A percentile compares a stretch with the other conserved stretches of the same genome.
These are phyloP conservation scores for Zeus faber DNA, from an alignment of 2,113 vertebrate genomes.

Conservation along the genomic window DNA sequence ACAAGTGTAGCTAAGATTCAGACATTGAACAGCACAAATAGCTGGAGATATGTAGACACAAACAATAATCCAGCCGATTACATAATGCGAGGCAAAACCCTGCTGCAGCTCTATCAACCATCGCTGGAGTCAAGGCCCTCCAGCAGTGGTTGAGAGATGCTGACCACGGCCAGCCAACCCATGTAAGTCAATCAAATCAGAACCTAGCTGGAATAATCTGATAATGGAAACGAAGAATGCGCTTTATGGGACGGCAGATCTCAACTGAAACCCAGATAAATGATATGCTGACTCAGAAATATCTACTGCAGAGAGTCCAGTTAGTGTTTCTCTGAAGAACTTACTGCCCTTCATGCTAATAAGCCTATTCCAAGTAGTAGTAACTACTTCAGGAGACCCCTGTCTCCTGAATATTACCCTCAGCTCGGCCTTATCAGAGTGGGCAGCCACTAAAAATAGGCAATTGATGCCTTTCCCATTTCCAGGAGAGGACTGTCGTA, in stretches of 20 bases:
- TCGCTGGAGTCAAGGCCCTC: neutral
- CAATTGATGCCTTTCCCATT: too few relatives aligned
- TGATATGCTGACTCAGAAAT: too few relatives aligned
- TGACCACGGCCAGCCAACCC: too few relatives aligned
- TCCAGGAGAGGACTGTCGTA: too few relatives aligned
- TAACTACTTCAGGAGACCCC: neutral
- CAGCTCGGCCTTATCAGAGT: constrained; percentile 3
- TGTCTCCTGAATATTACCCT: constrained; percentile 2
- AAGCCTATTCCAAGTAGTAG: neutral
- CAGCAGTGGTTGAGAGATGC: too few relatives aligned
- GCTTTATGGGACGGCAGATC: neutral
- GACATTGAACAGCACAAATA: constrained; percentile 18
- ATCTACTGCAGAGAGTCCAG: too few relatives aligned
- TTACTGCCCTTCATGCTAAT: neutral
- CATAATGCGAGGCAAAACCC: constrained; percentile 7
- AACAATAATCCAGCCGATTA: constrained; percentile 3
- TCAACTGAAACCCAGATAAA: neutral
- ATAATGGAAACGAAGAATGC: neutral
- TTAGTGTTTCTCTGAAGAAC: neutral
- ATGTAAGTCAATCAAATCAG: neutral
- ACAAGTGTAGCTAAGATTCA: constrained; percentile 13
- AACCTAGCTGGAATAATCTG: neutral
- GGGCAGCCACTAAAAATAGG: too few relatives aligned
- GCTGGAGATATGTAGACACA: constrained; percentile 12
- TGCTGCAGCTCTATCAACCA: neutral